Evolutionary conservation across 1,140 invertebrate genomes (phyloP), one percentile per base, ranked within the genome.

Genomic region (Prorops nasuta): DNA sequence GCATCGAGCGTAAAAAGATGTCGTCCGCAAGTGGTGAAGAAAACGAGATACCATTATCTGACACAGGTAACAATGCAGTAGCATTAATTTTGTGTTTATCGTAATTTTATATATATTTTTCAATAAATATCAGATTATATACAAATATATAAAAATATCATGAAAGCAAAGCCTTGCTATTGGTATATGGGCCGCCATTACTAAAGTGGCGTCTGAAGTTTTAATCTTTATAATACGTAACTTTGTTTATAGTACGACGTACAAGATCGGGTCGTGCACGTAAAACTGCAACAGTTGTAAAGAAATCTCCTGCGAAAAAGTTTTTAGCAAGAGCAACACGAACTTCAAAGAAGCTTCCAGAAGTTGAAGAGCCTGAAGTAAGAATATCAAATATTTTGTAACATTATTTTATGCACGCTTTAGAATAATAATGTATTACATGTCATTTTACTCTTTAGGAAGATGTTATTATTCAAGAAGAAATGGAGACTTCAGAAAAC

Each of bases 21-120:
- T 72, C 70, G 51, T 72, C 71, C 34, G 58, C 68, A 44, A 74
- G 71, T 54, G 70, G 69, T 56, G 71, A 74, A 36, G 71, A 74
- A 21, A 66, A 38, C 47, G 70, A 74, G 44, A 66, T n/a, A 44
- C 50, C 21, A 53, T 66, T 37, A 62, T 44, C 22, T 67, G 71
- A 44, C 60, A n/a, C 69, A 60, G 70, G 71, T 74, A 67, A 46
- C n/a, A 36, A 32, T 4, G 3, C 7, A 45, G 10, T 16, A 14
- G 17, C 21, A 14, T 10, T 18, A 7, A 3, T 43, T 7, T 17
- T 14, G 15, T 10, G 2, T 2, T 22, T 38, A 44, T 19, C 19
- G 3, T 17, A 19, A n/a, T 37, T 19, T 12, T 15, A 16, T 18
- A 48, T 18, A 41, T 37, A 24, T 17, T 35, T 18, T 16, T 31